A percentile compares a stretch with the other conserved stretches of the same genome.
phyloP scores from a whole-genome alignment of 2,113 vertebrate genomes.

The Lampris incognitus region DNA sequence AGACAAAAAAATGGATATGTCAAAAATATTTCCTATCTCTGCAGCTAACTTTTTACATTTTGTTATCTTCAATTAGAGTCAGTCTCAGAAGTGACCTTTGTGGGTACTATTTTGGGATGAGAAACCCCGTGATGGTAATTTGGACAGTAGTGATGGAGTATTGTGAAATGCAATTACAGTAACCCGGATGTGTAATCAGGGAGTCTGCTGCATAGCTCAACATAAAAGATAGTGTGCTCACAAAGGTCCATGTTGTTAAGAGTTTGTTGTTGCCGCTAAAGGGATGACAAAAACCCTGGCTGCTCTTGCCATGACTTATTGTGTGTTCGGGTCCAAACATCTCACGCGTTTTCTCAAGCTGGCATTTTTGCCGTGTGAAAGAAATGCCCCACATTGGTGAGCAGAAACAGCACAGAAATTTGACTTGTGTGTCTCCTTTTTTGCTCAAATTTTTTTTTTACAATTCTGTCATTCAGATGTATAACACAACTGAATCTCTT shows the following conservation, averaged over 20 bases:
- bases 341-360: too few species aligned
- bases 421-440: too few species aligned
- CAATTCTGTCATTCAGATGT: too few species aligned
- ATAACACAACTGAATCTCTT: too few species aligned
- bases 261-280: slow-evolving; percentile 17
- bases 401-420: too few species aligned
- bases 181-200: slow-evolving; percentile 51
- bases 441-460: too few species aligned
- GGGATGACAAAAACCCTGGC: too few species aligned
- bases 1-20: background rate
- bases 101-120: slow-evolving; percentile 41
- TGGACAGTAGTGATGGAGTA: slow-evolving; percentile 50
- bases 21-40: background rate
- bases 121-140: slow-evolving; percentile 46
- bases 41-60: slow-evolving; percentile 26
- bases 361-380: too few species aligned
- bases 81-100: slow-evolving; percentile 37
- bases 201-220: background rate
- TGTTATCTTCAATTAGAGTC: background rate
- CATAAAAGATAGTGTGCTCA: too few species aligned
- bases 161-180: slow-evolving; percentile 62
- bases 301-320: too few species aligned
- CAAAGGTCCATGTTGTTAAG: background rate
- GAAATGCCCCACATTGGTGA: too few species aligned
- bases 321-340: too few species aligned